Evolutionary conservation across 2,797 vertebrate species (phyloP).

Genomic region (Saxicola maurus): DNA sequence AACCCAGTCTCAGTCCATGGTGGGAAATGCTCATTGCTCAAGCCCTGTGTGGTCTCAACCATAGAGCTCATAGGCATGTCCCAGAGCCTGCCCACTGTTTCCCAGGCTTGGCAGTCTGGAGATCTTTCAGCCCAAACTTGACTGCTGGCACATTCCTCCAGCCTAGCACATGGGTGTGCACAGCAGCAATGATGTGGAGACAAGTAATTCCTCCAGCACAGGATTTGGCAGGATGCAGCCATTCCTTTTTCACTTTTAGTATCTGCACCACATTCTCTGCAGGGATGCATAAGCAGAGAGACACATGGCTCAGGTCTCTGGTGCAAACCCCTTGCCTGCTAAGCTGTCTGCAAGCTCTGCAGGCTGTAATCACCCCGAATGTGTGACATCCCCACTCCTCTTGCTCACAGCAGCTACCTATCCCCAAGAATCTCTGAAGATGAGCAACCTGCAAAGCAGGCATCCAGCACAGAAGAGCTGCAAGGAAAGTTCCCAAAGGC

Average conservation of each 20-base stretch:
- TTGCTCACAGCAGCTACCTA: neutral
- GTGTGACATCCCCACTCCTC: rapidly evolving
- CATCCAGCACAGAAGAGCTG: neutral
- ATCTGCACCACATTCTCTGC: neutral
- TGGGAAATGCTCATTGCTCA: neutral
- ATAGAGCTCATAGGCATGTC: rapidly evolving
- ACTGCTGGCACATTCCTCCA: neutral
- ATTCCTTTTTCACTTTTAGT: neutral
- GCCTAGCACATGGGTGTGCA: neutral
- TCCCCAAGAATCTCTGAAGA: neutral
- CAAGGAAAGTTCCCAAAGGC: neutral
- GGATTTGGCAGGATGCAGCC: neutral
- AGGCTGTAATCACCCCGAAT: neutral
- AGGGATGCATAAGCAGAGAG: neutral
- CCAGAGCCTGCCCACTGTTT: neutral
- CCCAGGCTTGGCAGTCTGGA: neutral
- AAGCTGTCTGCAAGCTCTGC: neutral
- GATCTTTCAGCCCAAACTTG: neutral
- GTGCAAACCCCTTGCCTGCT: rapidly evolving
- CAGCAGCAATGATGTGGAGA: neutral
- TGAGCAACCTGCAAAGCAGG: neutral
- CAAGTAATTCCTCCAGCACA: neutral
- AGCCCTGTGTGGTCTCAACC: neutral
- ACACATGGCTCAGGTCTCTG: rapidly evolving
- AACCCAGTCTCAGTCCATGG: rapidly evolving